Percentiles rank a stretch among this genome's conserved stretches.
Conservation (phyloP, 2,888 invertebrate species). For the Drosophila prostipennis region DNA sequence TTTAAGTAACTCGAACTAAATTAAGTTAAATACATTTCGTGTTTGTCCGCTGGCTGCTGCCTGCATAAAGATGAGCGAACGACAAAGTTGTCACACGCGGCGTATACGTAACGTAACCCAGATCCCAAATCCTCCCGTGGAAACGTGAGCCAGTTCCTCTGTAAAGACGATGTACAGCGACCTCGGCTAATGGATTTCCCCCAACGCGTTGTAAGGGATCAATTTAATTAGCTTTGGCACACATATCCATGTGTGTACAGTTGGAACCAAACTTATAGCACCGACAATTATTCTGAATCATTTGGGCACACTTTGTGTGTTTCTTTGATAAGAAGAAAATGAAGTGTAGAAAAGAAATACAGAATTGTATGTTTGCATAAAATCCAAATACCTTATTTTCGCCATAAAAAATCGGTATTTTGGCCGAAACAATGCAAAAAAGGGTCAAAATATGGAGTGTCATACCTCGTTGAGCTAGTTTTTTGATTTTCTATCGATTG, state of each 20-base stretch:
- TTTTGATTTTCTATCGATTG: too few species aligned
- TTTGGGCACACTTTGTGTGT: too few species aligned
- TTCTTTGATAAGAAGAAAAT: too few species aligned
- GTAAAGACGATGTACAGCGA: slow-evolving; percentile 26
- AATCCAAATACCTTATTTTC: too few species aligned
- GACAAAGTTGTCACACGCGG: slow-evolving; percentile 22
- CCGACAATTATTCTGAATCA: too few species aligned
- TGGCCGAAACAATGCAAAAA: too few species aligned
- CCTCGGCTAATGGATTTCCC: slow-evolving; percentile 29
- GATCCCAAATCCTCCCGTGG: slow-evolving; percentile 2
- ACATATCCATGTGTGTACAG: slow-evolving; percentile 8
- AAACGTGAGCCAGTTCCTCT: background rate
- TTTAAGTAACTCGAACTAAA: slow-evolving; percentile 76
- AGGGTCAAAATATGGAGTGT: too few species aligned
- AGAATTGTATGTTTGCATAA: too few species aligned
- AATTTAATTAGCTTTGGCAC: slow-evolving; percentile 41
- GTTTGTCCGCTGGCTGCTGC: slow-evolving; percentile 22
- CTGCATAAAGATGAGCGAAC: slow-evolving; percentile 17
- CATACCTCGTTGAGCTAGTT: too few species aligned
- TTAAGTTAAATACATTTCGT: slow-evolving; percentile 69
- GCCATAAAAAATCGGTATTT: too few species aligned
- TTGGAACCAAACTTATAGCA: too few species aligned
- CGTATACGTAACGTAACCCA: slow-evolving; percentile 37
- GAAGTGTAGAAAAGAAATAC: too few species aligned
- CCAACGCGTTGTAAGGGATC: background rate